These are phyloP conservation scores for Turnix velox DNA, from an alignment of 2,113 vertebrate genomes.

Conservation along the genomic window DNA sequence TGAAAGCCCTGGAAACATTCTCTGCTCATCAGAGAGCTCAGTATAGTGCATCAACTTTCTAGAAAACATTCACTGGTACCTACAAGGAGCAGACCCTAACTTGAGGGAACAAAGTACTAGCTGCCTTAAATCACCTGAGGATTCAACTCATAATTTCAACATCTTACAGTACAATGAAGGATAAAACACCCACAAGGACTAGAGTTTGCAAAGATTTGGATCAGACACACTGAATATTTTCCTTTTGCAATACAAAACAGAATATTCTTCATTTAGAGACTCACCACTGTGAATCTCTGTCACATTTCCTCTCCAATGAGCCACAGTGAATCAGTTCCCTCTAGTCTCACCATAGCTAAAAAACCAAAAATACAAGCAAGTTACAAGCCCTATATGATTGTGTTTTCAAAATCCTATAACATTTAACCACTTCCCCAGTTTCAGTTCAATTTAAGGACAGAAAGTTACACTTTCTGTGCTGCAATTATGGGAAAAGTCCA, in stretches of 20 bases:
- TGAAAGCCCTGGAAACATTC: not conserved
- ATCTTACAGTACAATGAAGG: accelerated
- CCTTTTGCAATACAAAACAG: not conserved
- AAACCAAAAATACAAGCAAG: not conserved
- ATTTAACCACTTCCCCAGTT: not conserved
- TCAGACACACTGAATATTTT: not conserved
- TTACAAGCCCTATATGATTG: not conserved
- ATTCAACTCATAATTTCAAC: not conserved
- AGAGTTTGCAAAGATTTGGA: not conserved
- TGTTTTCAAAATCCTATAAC: not conserved
- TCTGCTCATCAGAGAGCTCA: not conserved
- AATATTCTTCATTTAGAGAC: not conserved
- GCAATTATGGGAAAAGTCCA: not conserved
- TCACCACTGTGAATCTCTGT: not conserved
- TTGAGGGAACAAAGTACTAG: not conserved
- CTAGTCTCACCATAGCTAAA: not conserved
- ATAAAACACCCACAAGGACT: not conserved
- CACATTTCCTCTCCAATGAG: not conserved
- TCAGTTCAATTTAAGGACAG: not conserved
- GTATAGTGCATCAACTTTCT: not conserved
- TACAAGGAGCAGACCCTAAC: not conserved
- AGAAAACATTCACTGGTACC: not conserved
- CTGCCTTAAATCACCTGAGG: not conserved
- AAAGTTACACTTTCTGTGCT: not conserved
- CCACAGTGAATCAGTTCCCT: not conserved